Evolutionary conservation across 2,113 vertebrate species (phyloP), one percentile per base, ranked within the genome.

Genomic region (Manacus vitellinus): DNA sequence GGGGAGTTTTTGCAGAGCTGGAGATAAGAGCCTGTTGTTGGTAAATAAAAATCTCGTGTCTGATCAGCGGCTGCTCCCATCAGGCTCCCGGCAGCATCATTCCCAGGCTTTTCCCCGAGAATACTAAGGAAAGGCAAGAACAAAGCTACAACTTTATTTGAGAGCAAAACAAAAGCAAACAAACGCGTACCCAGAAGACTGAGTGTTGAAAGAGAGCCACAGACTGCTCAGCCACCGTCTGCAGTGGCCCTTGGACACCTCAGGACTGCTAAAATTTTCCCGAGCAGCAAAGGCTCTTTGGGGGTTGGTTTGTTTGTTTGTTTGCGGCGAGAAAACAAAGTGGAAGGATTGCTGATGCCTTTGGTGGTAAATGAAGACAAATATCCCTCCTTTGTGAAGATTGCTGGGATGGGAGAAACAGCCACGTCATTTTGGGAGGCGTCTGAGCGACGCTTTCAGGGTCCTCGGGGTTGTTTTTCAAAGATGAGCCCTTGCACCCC

Each of bases 361-460:
- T 96, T 88, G 83, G 89, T 79, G 54, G 88, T 77, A 97, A 97
- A 97, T 96, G 85, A 94, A 97, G 95, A 96, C 88, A 97, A 97
- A 97, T 96, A 94, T 65, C 92, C 77, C 75, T 33, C 2, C 0
- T 66, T 35, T 0, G 8, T 7, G 44, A 62, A 79, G 89, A 54
- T n/a, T 70, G 86, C 89, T 3, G 0, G 80, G 47, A 28, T 12
- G 47, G 86, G 61, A 52, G 67, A 81, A 78, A 51, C 14, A 43
- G 30, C 22, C 2, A 2, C 41, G 13, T 47, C 72, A 1, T 39
- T 81, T 59, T 72, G 86, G 68, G 62, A 77, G 49, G 63, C 11
- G 47, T 35, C 68, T 71, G 86, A 81, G 51, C 0, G 2, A 41
- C 18, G 58, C 21, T 94, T 70, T 72, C 0, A 0, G 65, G 78